Evolutionary conservation across 1,140 invertebrate genomes (phyloP), one percentile per base, ranked within the genome.

Genomic region (Aphaenogaster rudis): DNA sequence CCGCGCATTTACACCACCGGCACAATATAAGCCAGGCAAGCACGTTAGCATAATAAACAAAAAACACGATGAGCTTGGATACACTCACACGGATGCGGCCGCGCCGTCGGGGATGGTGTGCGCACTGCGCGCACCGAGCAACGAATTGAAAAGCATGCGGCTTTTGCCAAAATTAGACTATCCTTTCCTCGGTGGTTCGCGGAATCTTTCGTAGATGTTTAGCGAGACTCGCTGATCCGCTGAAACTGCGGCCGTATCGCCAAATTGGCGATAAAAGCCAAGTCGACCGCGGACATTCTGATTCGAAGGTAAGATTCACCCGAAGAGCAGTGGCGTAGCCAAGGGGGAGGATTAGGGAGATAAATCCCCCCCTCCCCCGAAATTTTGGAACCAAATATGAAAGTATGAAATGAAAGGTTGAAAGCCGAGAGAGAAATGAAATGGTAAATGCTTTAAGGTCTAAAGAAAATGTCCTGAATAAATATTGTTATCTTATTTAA

Each of bases 1-100:
- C 54, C 48, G 63, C 63, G 63, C 80, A 57, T 86, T 88, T 91
- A 91, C 86, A 89, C 59, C 79, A 86, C 61, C 52, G 69, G 72
- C 81, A 90, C 88, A 89, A 92, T 92, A 88, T 92, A 92, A 91
- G 77, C 87, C 88, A 86, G 81, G 48, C 82, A 91, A 84, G 80
- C 77, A 67, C 63, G 85, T 91, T 92, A 67, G 64, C 84, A 92
- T 92, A 92, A 92, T 92, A 92, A 92, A 92, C 92, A 84, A 85
- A 91, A 72, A 82, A 88, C 71, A 86, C 80, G 74, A 80, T 45
- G 74, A 86, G 82, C 63, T 72, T 5, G 36, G 64, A 54, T 72
- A 90, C 88, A 79, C 79, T 67, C 61, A 87, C 89, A 66, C 52
- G 17, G 6, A 17, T n/a, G 69, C 64, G 59, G 21, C 42, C 61